Conservation (phyloP, 2,113 vertebrate genomes). For the Himantopus leucocephalus region DNA sequence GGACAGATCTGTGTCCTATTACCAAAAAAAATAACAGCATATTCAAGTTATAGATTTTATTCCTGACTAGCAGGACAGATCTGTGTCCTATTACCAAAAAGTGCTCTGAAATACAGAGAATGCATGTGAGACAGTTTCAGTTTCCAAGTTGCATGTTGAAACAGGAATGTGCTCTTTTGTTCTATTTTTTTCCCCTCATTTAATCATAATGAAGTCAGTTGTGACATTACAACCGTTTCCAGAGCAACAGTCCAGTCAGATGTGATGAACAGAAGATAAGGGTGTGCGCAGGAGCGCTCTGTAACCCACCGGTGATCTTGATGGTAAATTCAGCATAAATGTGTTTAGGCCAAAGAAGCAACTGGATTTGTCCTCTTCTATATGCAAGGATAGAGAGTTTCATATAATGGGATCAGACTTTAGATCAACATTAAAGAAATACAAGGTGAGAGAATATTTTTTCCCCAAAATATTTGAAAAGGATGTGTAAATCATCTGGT, state of each 20-base stretch:
- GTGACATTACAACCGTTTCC: conserved; percentile 36
- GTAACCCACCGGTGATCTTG: not conserved
- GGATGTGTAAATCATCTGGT: not conserved
- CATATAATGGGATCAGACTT: not conserved
- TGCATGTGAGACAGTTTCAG: conserved; percentile 32
- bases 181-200: conserved; percentile 61
- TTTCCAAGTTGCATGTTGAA: conserved; percentile 52
- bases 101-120: not conserved
- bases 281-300: not conserved
- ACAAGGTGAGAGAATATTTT: not conserved
- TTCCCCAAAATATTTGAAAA: not conserved
- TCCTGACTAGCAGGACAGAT: not conserved
- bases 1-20: not conserved
- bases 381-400: not conserved
- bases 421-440: not conserved
- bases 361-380: not conserved
- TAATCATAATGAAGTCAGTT: conserved; percentile 69
- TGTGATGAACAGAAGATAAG: conserved; percentile 56
- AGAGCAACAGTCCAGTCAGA: conserved; percentile 63
- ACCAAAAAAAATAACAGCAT: not conserved
- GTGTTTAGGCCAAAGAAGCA: not conserved
- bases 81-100: not conserved
- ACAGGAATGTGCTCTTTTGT: conserved; percentile 63
- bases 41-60: not conserved
- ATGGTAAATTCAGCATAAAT: not conserved